Percentiles rank a stretch among this genome's conserved stretches.
These are phyloP conservation scores for Hemibagrus wyckioides DNA, from an alignment of 2,113 vertebrate species.

Conservation along the genomic window DNA sequence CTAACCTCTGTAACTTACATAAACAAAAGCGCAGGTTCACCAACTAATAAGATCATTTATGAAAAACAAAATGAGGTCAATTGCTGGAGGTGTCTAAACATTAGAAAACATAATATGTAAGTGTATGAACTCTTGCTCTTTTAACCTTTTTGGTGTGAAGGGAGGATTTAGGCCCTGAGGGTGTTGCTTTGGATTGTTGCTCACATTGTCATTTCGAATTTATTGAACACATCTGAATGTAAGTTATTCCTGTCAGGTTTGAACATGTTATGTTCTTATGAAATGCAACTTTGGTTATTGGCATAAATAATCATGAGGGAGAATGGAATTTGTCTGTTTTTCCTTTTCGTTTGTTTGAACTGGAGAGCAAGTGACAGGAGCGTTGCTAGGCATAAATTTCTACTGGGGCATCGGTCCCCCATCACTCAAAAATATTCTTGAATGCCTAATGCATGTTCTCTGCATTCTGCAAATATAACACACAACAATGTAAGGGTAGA, in stretches of 20 bases:
- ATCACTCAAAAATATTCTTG: too few relatives aligned
- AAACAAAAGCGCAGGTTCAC: conserved; percentile 41
- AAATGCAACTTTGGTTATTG: neutral
- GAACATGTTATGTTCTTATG: neutral
- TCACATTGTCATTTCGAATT: conserved; percentile 31
- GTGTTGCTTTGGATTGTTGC: neutral
- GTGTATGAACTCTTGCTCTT: conserved; percentile 26
- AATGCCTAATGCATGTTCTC: too few relatives aligned
- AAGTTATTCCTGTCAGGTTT: conserved; percentile 18
- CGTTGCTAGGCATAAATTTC: too few relatives aligned
- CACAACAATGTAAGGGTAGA: too few relatives aligned
- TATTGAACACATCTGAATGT: conserved; percentile 10
- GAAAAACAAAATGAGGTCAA: conserved; percentile 57
- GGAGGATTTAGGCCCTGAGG: conserved; percentile 11
- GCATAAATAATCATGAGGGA: neutral
- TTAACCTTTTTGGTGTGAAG: conserved; percentile 23
- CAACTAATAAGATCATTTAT: conserved; percentile 59
- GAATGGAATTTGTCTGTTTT: conserved; percentile 23
- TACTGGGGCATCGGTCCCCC: too few relatives aligned
- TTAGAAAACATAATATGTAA: conserved; percentile 38
- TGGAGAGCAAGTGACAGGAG: too few relatives aligned
- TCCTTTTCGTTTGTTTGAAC: too few relatives aligned
- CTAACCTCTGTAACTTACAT: conserved; percentile 43
- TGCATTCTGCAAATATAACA: too few relatives aligned
- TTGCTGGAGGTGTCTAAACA: conserved; percentile 53